Evolutionary conservation across 2,113 vertebrate genomes (phyloP).

Genomic region (Petrocephalus zakoni): DNA sequence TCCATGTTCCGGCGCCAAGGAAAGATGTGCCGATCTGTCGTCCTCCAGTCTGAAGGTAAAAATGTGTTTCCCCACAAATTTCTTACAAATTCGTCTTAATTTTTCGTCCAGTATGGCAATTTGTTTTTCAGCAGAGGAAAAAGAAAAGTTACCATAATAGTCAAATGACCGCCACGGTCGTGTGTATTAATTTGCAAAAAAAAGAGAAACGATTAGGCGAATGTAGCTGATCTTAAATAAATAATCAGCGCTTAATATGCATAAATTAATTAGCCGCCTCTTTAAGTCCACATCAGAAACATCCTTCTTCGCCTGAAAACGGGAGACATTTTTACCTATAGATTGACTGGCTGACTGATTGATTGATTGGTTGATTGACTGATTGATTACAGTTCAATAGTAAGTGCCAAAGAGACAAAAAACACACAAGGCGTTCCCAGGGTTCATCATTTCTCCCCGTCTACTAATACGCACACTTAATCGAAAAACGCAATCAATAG

Average conservation of each 20-base stretch:
- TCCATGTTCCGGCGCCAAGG: conserved; percentile 1
- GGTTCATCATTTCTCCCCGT: background rate
- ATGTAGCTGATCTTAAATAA: conserved; percentile 1
- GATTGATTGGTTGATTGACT: conserved; percentile 3
- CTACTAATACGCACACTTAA: background rate
- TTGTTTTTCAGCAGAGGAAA: background rate
- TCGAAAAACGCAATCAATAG: background rate
- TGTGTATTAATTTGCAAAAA: background rate
- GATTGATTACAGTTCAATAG: conserved; percentile 8
- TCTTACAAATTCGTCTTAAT: background rate
- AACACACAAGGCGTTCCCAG: background rate
- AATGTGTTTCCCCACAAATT: conserved; percentile 1
- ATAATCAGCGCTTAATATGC: background rate
- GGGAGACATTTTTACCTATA: conserved; percentile 7
- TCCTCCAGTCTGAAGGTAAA: background rate
- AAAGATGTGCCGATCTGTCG: conserved; percentile 7
- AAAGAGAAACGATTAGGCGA: background rate
- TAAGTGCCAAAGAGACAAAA: conserved; percentile 10
- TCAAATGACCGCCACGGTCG: background rate
- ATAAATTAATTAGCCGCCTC: background rate
- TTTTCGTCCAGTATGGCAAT: background rate
- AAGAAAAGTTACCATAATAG: background rate
- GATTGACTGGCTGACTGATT: conserved; percentile 8
- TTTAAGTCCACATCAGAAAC: conserved; percentile 2
- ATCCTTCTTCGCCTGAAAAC: conserved; percentile 10